phyloP scores from a whole-genome alignment of 2,113 vertebrate species.

The Toxostoma redivivum region DNA sequence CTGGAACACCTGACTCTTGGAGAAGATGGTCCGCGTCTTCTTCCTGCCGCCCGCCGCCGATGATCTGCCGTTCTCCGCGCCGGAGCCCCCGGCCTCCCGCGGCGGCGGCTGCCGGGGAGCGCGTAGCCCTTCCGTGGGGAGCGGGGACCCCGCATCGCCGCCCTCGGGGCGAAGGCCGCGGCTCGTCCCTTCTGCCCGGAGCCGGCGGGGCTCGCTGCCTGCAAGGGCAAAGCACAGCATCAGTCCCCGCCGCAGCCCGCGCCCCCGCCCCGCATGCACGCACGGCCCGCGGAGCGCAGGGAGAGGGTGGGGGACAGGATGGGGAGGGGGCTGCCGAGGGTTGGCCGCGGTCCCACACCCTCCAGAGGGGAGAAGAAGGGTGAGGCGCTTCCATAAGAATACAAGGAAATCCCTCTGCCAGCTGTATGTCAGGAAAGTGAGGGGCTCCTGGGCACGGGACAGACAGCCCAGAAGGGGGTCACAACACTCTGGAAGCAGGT shows the following conservation, averaged over 20 bases:
- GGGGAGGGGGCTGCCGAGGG: background rate
- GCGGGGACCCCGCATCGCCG: background rate
- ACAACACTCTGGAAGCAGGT: background rate
- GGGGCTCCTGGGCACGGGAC: background rate
- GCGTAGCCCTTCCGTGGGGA: background rate
- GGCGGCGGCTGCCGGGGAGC: background rate
- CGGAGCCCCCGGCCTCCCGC: background rate
- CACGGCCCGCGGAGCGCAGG: background rate
- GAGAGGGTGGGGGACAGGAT: background rate
- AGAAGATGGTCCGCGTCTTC: conserved; percentile 87
- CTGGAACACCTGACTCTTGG: conserved; percentile 87
- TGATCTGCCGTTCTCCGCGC: background rate
- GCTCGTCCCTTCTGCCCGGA: background rate
- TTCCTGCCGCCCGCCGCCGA: conserved; percentile 68
- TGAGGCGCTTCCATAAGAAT: background rate
- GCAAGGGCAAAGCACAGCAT: background rate
- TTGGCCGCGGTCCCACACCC: background rate
- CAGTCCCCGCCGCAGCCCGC: background rate
- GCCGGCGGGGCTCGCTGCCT: background rate
- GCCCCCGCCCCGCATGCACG: background rate
- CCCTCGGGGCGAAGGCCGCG: background rate
- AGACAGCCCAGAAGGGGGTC: accelerated
- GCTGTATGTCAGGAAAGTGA: background rate
- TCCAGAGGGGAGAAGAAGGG: background rate
- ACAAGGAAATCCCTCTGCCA: background rate